These are phyloP conservation scores for Arrhamphus sclerolepis DNA, from an alignment of 2,797 vertebrate genomes.

Conservation along the genomic window DNA sequence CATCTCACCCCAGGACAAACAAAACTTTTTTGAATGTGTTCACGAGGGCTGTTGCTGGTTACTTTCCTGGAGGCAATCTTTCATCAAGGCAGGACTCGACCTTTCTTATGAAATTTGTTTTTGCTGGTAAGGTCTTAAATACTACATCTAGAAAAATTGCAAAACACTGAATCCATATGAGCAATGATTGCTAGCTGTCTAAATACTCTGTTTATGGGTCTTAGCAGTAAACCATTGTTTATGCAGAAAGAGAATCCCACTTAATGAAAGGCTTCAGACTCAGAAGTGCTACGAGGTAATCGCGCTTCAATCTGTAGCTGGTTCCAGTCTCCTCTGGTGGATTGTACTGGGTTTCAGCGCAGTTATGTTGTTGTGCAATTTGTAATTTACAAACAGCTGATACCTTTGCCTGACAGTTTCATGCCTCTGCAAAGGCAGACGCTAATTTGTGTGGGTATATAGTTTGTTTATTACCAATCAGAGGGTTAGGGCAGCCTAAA, in stretches of 20 bases:
- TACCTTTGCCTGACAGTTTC: conserved; percentile 33
- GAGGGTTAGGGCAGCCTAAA: conserved; percentile 11
- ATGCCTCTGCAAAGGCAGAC: conserved; percentile 16
- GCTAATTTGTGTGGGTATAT: conserved; percentile 34
- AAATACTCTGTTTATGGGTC: conserved; percentile 65
- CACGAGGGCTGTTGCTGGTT: too few species aligned
- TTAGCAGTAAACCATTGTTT: conserved; percentile 73
- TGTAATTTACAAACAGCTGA: conserved; percentile 55
- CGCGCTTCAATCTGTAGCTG: conserved; percentile 54
- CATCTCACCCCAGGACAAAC: too few species aligned
- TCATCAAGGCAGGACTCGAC: background rate
- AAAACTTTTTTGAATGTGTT: too few species aligned
- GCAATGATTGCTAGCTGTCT: conserved; percentile 52
- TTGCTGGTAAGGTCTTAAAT: conserved; percentile 30
- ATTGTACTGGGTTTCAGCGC: conserved; percentile 16
- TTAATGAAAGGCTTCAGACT: conserved; percentile 64
- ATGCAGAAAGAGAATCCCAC: conserved; percentile 45
- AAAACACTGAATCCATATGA: conserved; percentile 39
- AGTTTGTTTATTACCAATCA: conserved; percentile 37
- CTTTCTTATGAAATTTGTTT: conserved; percentile 27
- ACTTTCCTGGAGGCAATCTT: conserved; percentile 6
- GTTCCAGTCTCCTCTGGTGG: conserved; percentile 44
- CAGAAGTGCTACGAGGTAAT: conserved; percentile 53
- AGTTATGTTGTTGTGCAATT: conserved; percentile 59
- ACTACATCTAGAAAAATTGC: conserved; percentile 30